Base-by-base conservation (phyloP, 2,113 vertebrate species). In the Arothron firmamentum region DNA sequence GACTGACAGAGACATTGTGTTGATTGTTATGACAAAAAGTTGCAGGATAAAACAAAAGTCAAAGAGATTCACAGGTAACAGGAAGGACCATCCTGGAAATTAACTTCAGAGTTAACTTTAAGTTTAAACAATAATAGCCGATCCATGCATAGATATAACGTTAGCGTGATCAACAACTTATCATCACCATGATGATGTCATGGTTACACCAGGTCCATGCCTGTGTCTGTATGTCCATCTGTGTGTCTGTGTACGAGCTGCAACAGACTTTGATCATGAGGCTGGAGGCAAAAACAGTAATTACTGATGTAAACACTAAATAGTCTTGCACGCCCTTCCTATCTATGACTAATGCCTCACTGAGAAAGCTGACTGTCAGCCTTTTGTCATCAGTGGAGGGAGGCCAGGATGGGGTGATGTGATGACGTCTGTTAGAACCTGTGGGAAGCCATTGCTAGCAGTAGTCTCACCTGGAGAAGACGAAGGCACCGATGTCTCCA, bases 181-280 rank as follows among this genome's bases (percentile, higher is more conserved):
- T 69, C 68, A 23, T 60, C 47, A 21, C 42, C 34, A 45, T 64
- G 67, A 67, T 45, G 60, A 72, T 34, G 59, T 79, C 62, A 81
- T 68, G 55, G 62, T 69, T 61, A 70, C 83, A 84, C 81, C 78
- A 84, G 80, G 84, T 75, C 54, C 34, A 62, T 67, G 73, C 73
- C 57, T 71, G 17, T 48, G 46, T 20, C 13, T 43, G 13, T 48
- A 1, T 59, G 56, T 28, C 31, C 31, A 20, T 38, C 53, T 41
- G 28, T 72, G 41, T 78, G 62, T 38, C 53, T 41, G 28, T 72
- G 45, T 78, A 59, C 21, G 49, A 61, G 74, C 70, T 78, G 67
- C 20, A 59, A 45, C 48, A 76, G 78, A 74, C 91, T 94, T 93
- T 93, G 89, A 93, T 93, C 87, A 81, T 16, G 45, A 57, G 65